Base-by-base conservation (phyloP, 2,888 invertebrate genomes). In the Gibbula magus region DNA sequence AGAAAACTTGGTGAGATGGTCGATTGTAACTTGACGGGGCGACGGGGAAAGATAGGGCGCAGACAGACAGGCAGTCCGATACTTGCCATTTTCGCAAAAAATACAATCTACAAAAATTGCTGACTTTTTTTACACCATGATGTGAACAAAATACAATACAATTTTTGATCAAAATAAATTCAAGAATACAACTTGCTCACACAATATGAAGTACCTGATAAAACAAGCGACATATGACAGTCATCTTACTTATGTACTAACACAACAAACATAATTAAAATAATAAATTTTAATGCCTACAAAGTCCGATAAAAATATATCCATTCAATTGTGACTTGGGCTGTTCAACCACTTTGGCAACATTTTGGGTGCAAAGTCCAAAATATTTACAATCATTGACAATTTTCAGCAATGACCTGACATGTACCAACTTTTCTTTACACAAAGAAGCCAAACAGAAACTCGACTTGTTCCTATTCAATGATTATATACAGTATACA, bases 201-300 rank as follows among this genome's bases (percentile, higher is more conserved):
- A 61, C 61, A 61, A 25, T 61, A 61, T 25, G 29, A 29, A 29
- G 61, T 61, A 61, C 61, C 25, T 61, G 61, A 61, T 61, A 61
- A 61, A 61, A 56, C 25, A 61, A 29, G 22, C 61, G 29, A 61
- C 61, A 61, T 61, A 25, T 25, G 61, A 61, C 61, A 18, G 61
- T 45, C 45, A 45, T 45, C 5, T 45, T 45, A 45, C 45, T 45
- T 45, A 7, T 45, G 61, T 29, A 29, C 29, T n/a, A 29, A 13
- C 29, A 61, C 61, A 61, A 61, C 61, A 61, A 61, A 61, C 29
- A 29, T 61, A 61, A 61, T 61, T 61, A 61, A 61, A 61, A 61
- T 61, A 61, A 22, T 61, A 61, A 29, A 25, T 61, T 54, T 61
- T 61, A 61, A 61, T 61, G 61, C 61, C 61, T 61, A 61, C 61